Conservation (phyloP, 2,797 vertebrate genomes). For the Pangasius sanitwongsei region DNA sequence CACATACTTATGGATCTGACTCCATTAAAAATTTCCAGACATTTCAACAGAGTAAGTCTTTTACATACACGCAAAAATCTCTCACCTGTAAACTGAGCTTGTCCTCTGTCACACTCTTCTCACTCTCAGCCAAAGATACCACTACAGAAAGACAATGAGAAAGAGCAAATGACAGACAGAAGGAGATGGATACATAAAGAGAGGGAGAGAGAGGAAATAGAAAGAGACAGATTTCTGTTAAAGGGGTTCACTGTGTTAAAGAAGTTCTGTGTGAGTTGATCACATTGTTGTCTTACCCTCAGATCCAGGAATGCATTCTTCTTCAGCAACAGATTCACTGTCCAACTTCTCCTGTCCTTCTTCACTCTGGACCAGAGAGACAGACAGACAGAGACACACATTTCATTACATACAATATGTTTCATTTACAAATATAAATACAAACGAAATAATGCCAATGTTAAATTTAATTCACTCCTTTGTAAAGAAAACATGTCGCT, state of each 20-base stretch:
- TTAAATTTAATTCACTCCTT: not conserved
- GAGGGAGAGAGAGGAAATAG: not conserved
- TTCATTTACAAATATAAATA: not conserved
- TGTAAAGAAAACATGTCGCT: not conserved
- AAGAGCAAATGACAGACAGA: not conserved
- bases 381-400: not conserved
- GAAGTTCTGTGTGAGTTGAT: not conserved
- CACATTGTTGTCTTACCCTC: constrained; percentile 13
- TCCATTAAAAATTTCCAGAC: no score
- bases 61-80: constrained; percentile 1
- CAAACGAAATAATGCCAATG: not conserved
- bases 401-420: not conserved
- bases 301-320: constrained; percentile 68
- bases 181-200: not conserved
- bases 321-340: constrained; percentile 76
- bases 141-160: constrained; percentile 56
- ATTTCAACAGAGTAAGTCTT: not conserved
- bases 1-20: no score
- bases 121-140: constrained; percentile 76
- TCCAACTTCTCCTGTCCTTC: constrained; percentile 76
- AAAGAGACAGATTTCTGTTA: not conserved
- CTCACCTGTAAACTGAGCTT: constrained; percentile 77
- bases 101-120: constrained; percentile 78
- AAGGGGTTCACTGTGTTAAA: not conserved
- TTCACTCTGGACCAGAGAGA: constrained; percentile 68